Evolutionary conservation across 2,888 invertebrate species (phyloP).

Genomic region (Atethmia centrago): DNA sequence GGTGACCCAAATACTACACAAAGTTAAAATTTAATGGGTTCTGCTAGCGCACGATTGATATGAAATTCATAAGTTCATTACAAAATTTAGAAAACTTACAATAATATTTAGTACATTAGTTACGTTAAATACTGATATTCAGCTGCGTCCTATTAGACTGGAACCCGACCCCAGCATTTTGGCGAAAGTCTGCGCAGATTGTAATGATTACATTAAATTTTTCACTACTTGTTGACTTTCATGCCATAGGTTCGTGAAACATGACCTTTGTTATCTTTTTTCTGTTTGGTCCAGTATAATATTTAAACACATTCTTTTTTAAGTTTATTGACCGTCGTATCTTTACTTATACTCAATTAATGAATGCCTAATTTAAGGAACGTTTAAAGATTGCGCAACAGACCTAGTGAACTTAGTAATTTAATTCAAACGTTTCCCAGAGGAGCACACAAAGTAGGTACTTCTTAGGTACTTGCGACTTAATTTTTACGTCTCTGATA

Average conservation of each 20-base stretch:
- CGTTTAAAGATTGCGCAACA: background rate
- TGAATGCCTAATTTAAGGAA: background rate
- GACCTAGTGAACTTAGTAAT: background rate
- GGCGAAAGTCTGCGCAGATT: no score
- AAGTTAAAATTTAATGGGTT: no score
- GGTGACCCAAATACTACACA: no score
- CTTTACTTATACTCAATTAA: background rate
- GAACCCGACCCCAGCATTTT: no score
- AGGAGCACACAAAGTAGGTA: no score
- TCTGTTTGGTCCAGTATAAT: background rate
- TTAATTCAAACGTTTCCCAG: background rate
- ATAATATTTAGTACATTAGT: background rate
- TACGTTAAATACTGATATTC: no score
- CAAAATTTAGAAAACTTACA: no score
- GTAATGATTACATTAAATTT: background rate
- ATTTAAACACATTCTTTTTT: background rate
- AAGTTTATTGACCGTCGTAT: conserved; percentile 16
- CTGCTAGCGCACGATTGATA: no score
- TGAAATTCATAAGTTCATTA: no score
- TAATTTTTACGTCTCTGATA: no score
- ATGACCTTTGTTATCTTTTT: background rate
- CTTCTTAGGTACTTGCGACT: no score
- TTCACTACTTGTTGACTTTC: background rate
- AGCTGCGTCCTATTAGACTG: no score
- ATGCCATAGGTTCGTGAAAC: background rate